These are phyloP conservation scores for Regulus satrapa DNA, from an alignment of 2,113 vertebrate genomes.

Conservation along the genomic window DNA sequence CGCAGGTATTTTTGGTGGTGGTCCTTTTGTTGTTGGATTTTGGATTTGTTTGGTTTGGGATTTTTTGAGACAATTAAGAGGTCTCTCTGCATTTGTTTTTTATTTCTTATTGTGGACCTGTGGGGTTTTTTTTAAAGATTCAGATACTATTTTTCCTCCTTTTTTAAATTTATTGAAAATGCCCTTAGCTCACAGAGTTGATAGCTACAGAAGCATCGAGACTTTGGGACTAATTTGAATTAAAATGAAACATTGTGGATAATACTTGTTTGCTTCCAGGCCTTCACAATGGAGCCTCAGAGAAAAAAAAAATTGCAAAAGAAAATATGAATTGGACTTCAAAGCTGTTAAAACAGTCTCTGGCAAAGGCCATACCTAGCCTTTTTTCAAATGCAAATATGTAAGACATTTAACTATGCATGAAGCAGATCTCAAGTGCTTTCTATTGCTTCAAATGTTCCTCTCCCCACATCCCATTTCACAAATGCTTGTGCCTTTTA, in stretches of 20 bases:
- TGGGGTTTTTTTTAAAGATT: not conserved
- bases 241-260: not conserved
- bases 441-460: not conserved
- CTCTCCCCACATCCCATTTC: not conserved
- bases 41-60: not conserved
- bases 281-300: not conserved
- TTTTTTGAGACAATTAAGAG: not conserved
- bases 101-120: not conserved
- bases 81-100: not conserved
- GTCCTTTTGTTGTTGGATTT: not conserved
- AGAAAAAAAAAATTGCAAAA: not conserved
- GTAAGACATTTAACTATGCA: not conserved
- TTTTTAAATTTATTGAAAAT: not conserved
- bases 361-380: not conserved
- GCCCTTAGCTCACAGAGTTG: not conserved
- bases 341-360: not conserved
- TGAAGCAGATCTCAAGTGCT: not conserved
- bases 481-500: not conserved
- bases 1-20: accelerated
- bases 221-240: constrained; percentile 19
- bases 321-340: not conserved
- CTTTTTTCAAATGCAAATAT: constrained; percentile 26
- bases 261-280: not conserved
- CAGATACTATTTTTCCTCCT: not conserved
- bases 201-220: not conserved